Conservation (phyloP, 2,888 invertebrate genomes). For the Sesamia inferens region DNA sequence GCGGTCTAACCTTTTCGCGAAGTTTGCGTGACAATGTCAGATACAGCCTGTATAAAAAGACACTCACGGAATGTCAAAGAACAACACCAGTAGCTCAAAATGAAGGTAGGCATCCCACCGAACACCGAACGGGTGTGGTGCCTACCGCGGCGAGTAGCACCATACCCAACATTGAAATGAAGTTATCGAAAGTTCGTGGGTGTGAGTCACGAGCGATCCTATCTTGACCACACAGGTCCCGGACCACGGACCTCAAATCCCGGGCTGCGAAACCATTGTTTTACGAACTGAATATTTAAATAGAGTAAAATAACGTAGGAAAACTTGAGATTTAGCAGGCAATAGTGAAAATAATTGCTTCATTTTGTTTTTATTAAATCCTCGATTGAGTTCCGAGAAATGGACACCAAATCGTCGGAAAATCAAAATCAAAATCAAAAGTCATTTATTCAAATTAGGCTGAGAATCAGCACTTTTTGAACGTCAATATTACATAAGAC, state of each 20-base stretch:
- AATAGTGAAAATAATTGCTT: background rate
- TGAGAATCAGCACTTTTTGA: too few relatives aligned
- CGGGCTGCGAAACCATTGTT: constrained; percentile 60
- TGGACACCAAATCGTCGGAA: too few relatives aligned
- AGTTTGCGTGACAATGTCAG: too few relatives aligned
- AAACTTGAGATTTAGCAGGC: background rate
- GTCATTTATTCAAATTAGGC: too few relatives aligned
- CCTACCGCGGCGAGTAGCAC: constrained; percentile 36
- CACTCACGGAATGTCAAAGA: background rate
- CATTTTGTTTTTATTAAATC: background rate
- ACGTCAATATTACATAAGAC: too few relatives aligned
- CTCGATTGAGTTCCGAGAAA: background rate
- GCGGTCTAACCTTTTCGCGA: too few relatives aligned
- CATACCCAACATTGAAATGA: constrained; percentile 73
- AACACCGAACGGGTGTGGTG: background rate
- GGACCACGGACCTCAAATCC: constrained; percentile 61
- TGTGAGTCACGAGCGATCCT: constrained; percentile 82
- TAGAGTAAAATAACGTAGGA: background rate
- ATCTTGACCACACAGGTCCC: constrained; percentile 71
- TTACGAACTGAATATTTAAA: constrained; percentile 43
- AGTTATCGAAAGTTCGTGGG: constrained; percentile 81
- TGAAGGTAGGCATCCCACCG: background rate
- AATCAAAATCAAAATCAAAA: too few relatives aligned
- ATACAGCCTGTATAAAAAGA: too few relatives aligned
- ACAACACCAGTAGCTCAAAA: background rate